phyloP scores from a whole-genome alignment of 2,113 vertebrate species.

The Mustelus asterias region DNA sequence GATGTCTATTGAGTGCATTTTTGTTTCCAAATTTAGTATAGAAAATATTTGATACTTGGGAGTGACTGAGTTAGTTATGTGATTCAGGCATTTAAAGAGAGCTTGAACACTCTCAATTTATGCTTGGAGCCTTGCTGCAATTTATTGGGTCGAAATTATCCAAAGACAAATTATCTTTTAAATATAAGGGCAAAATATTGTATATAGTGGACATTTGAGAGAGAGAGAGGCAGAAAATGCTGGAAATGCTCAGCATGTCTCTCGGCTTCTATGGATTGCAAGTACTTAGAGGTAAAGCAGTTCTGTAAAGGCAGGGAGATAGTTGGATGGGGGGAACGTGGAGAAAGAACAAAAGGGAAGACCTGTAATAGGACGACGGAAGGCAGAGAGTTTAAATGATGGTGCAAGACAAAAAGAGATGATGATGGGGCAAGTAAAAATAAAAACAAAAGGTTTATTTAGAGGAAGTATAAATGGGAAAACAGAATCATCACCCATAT shows the following conservation, averaged over 20 bases:
- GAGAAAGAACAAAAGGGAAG: neutral
- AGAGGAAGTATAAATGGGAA: neutral
- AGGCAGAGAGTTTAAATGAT: neutral
- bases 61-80: neutral
- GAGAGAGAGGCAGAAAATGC: neutral
- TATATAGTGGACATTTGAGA: neutral
- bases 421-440: neutral
- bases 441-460: neutral
- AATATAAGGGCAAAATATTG: neutral
- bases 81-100: neutral
- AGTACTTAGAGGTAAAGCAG: too few species aligned
- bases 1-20: neutral
- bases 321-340: too few species aligned
- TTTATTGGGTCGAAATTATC: neutral
- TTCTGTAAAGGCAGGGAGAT: neutral
- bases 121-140: neutral
- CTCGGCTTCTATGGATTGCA: neutral
- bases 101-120: neutral
- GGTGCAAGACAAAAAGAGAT: too few species aligned
- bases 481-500: too few species aligned
- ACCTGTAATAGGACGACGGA: neutral
- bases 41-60: neutral
- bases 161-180: neutral
- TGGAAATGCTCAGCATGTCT: neutral
- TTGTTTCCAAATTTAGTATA: neutral